Evolutionary conservation across 53 echinoderm and acorn worm genomes (phyloP).

Genomic region (Echinarachnius parma): DNA sequence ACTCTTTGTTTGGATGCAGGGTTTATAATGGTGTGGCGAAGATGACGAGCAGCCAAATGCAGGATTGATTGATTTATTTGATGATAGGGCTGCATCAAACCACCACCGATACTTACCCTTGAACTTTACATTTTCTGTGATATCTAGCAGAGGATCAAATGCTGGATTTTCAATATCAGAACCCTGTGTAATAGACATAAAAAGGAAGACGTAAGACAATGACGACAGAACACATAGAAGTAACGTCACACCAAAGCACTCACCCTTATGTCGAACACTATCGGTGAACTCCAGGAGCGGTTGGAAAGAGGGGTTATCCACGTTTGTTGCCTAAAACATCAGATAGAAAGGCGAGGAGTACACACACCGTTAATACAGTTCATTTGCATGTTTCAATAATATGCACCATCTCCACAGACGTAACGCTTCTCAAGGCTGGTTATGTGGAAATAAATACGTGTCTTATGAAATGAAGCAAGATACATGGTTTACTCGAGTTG

Average conservation of each 20-base stretch:
- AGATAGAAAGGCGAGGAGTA: too few relatives aligned
- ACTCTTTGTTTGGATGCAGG: neutral
- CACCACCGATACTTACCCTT: slow-evolving; percentile 23
- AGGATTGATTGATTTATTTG: too few relatives aligned
- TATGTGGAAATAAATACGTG: too few relatives aligned
- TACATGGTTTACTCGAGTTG: too few relatives aligned
- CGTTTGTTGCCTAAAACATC: slow-evolving; percentile 3
- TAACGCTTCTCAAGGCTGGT: too few relatives aligned
- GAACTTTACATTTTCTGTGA: slow-evolving; percentile 36
- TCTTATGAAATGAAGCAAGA: too few relatives aligned
- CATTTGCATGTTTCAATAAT: too few relatives aligned
- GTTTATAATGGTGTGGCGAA: too few relatives aligned
- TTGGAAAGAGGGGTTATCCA: slow-evolving; percentile 14
- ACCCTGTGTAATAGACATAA: slow-evolving; percentile 5
- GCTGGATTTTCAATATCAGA: slow-evolving; percentile 33
- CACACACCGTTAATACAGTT: too few relatives aligned
- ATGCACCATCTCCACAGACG: too few relatives aligned
- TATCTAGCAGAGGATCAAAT: slow-evolving; percentile 38
- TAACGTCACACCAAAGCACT: neutral
- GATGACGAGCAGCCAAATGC: too few relatives aligned
- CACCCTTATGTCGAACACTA: slow-evolving; percentile 8
- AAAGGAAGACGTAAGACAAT: neutral
- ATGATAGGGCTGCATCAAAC: too few relatives aligned
- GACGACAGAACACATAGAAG: neutral
- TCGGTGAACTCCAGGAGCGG: slow-evolving; percentile 12